phyloP scores from a whole-genome alignment of 1,140 invertebrate species.

The Coenobita brevimanus region DNA sequence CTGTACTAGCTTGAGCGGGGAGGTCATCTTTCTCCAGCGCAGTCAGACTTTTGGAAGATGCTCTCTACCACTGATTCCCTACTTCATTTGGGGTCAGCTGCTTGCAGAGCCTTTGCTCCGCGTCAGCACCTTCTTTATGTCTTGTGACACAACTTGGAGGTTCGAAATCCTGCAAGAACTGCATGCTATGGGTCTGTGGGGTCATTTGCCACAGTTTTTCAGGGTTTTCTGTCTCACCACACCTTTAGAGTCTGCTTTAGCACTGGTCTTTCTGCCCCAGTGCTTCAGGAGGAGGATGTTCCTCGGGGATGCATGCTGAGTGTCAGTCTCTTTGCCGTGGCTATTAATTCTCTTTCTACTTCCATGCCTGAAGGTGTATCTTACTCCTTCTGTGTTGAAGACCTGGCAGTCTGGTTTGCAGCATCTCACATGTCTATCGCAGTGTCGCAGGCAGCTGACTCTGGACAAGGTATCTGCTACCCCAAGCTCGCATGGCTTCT shows the following conservation, averaged over 20 bases:
- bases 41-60: background rate
- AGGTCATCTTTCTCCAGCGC: background rate
- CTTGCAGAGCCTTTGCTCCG: background rate
- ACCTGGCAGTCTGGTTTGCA: background rate
- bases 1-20: background rate
- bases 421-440: background rate
- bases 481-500: background rate
- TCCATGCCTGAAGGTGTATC: background rate
- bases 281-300: background rate
- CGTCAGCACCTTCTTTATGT: background rate
- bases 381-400: background rate
- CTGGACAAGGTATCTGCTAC: background rate
- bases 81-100: background rate
- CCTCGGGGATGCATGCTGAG: slow-evolving; percentile 13
- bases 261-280: background rate
- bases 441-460: background rate
- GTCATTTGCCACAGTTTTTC: background rate
- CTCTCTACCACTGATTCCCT: background rate
- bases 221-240: background rate
- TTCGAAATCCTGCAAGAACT: background rate
- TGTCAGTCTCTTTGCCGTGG: background rate
- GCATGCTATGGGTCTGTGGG: slow-evolving; percentile 2
- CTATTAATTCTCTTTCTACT: background rate
- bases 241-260: background rate
- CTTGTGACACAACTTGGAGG: slow-evolving; percentile 27